phyloP scores from a whole-genome alignment of 2,888 invertebrate species.

The Archips xylosteana region DNA sequence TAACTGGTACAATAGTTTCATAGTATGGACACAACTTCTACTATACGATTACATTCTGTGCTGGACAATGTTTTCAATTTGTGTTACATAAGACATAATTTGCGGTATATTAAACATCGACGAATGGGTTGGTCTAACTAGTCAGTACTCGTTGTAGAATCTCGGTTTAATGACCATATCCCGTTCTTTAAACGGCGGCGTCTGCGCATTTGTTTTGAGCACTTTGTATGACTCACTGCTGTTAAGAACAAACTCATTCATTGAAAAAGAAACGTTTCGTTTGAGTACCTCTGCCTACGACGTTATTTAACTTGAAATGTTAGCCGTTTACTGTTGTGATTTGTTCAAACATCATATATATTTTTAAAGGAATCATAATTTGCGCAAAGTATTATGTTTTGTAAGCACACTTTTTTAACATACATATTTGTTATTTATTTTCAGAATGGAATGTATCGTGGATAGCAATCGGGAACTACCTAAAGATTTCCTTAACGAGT shows the following conservation, averaged over 20 bases:
- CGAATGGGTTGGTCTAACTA: conserved; percentile 47
- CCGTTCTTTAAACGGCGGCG: conserved; percentile 72
- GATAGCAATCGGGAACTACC: conserved; percentile 87
- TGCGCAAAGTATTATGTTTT: conserved; percentile 44
- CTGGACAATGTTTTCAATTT: conserved; percentile 28
- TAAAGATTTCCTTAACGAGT: conserved; percentile 88
- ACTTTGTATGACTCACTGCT: conserved; percentile 71
- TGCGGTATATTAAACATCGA: conserved; percentile 4
- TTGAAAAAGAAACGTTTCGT: conserved; percentile 64
- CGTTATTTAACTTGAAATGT: conserved; percentile 19
- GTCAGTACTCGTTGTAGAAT: conserved; percentile 68
- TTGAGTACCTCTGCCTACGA: conserved; percentile 56
- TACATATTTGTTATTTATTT: conserved; percentile 59
- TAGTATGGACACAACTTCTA: conserved; percentile 50
- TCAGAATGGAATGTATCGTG: conserved; percentile 87
- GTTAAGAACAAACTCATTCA: conserved; percentile 75
- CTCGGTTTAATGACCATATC: conserved; percentile 83
- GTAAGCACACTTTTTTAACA: conserved; percentile 36
- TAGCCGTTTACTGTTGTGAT: conserved; percentile 22
- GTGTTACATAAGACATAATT: conserved; percentile 21
- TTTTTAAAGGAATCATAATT: conserved; percentile 45
- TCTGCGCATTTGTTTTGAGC: conserved; percentile 78
- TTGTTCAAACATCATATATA: conserved; percentile 5
- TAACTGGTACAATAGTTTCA: conserved; percentile 55
- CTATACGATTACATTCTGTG: conserved; percentile 36